Evolutionary conservation across 92 coral and sea anemone species (phyloP), one percentile per base, ranked within the genome.

Genomic region (Metridium senile): DNA sequence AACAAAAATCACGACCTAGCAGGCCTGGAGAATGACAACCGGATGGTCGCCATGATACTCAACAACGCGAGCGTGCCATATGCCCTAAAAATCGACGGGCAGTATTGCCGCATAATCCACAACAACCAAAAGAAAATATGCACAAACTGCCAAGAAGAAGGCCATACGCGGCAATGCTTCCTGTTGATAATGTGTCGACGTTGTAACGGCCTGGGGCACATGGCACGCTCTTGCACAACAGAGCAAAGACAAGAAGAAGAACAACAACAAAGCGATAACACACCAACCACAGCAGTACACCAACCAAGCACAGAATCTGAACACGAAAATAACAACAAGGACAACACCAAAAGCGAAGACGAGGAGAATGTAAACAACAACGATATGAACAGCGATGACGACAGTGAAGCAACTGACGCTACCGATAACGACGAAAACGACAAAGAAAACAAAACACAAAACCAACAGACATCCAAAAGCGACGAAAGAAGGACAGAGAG

Each of bases 151-250:
- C n/a, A n/a, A n/a, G n/a, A n/a, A n/a, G n/a, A n/a, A n/a, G 16
- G 51, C 9, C 51, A 16, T 7, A 45, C 7, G 16, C 51, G 82
- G 82, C 0, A 74, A 76, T 25, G 27, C 74, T 0, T 26, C 29
- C 0, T 13, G 20, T 18, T 29, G 19, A 26, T 76, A 73, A 20
- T 63, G 73, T 0, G 17, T 39, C 0, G 51, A 62, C 1, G 4
- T 0, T 76, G 81, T 47, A 46, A 19, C 16, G 13, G 26, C 9
- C 2, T 2, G 22, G 64, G 81, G 0, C 74, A 76, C 26, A 20
- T 76, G 11, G 52, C 74, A 0, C 57, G 57, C 6, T 20, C 18
- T 2, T 76, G 71, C 32, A 58, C 23, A 58, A 19, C 27, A n/a
- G n/a, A n/a, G n/a, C n/a, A n/a, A 25, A 8, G 7, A 19, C 23